Conservation (phyloP, 2,113 vertebrate genomes). For the Ailurus styani region DNA sequence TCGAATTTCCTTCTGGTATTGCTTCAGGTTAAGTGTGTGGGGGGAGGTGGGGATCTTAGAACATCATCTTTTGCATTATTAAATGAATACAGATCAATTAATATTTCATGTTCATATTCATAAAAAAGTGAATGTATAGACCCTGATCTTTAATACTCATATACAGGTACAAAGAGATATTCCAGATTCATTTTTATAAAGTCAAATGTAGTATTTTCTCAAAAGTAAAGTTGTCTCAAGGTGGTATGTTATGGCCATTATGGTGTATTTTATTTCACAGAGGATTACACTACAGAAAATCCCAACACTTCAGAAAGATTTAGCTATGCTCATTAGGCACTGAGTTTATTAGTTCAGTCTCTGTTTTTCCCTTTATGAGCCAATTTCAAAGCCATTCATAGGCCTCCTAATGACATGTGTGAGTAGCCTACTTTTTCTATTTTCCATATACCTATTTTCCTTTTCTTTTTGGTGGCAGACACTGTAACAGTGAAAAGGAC, state of each 20-base stretch:
- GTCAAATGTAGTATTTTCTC: neutral
- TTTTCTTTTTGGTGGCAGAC: neutral
- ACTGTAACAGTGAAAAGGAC: neutral
- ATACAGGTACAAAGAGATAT: neutral
- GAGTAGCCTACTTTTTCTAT: neutral
- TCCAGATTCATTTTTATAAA: constrained; percentile 13
- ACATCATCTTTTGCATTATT: constrained; percentile 76
- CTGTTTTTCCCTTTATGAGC: constrained; percentile 4
- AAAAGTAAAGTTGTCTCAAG: neutral
- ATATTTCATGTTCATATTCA: constrained; percentile 58
- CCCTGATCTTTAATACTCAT: neutral
- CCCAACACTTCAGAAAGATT: neutral
- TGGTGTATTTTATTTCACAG: constrained; percentile 10
- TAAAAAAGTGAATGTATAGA: neutral
- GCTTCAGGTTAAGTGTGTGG: constrained; percentile 76
- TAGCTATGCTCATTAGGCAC: constrained; percentile 34
- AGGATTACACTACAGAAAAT: constrained; percentile 26
- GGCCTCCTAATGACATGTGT: neutral
- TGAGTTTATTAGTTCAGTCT: constrained; percentile 4
- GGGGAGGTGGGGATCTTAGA: constrained; percentile 69
- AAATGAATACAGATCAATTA: constrained; percentile 79
- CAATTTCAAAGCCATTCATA: neutral
- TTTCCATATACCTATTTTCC: neutral
- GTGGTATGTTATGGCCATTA: neutral
- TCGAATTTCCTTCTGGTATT: constrained; percentile 77